Evolutionary conservation across 2,113 vertebrate species (phyloP).

Genomic region (Myiagra hebetior): DNA sequence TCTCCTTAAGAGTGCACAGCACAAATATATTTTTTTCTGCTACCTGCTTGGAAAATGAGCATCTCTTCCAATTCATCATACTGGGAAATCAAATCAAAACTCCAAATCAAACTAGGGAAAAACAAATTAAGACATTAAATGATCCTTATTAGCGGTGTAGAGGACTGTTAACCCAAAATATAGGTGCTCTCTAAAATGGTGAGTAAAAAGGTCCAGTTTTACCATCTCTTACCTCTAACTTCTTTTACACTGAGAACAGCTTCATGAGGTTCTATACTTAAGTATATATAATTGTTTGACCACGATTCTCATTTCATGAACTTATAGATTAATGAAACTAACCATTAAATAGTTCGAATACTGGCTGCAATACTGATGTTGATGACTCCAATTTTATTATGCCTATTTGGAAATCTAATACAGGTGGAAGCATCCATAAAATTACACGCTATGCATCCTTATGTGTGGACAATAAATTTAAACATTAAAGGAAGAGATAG

Average conservation of each 20-base stretch:
- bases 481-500: not conserved
- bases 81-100: not conserved
- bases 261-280: not conserved
- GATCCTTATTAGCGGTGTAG: not conserved
- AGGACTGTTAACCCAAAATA: not conserved
- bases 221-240: not conserved
- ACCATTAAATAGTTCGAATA: not conserved
- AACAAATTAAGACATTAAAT: not conserved
- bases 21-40: not conserved
- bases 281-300: not conserved
- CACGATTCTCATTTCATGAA: not conserved
- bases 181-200: conserved; percentile 1
- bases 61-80: not conserved
- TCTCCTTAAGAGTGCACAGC: not conserved
- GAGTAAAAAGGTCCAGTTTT: not conserved
- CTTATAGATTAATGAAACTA: not conserved
- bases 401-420: not conserved
- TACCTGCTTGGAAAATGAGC: not conserved
- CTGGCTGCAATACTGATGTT: not conserved
- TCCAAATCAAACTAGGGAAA: not conserved
- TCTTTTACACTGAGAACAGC: not conserved
- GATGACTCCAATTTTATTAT: not conserved
- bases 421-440: not conserved
- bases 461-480: not conserved
- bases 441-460: not conserved